Conservation (phyloP, 2,888 invertebrate genomes). For the Tenthredo amoena region DNA sequence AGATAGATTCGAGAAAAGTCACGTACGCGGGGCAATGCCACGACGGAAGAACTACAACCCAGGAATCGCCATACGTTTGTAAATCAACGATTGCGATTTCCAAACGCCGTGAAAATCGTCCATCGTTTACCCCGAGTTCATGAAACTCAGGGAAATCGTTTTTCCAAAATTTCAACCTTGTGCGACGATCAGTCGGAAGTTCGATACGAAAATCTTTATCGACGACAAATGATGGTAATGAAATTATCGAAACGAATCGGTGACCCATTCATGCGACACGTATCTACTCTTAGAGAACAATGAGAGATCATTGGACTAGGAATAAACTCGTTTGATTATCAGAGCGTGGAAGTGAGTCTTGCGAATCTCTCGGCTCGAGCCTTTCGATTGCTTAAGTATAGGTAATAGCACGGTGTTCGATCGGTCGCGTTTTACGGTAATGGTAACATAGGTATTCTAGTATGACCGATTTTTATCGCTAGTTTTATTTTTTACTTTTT, state of each 20-base stretch:
- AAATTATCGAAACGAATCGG: not conserved
- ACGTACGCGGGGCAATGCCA: not conserved
- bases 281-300: not conserved
- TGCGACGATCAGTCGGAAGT: no score
- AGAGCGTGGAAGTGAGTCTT: constrained; percentile 38
- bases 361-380: not conserved
- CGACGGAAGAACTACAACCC: not conserved
- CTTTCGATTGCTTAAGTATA: not conserved
- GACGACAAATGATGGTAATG: not conserved
- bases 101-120: not conserved
- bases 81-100: not conserved
- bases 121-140: not conserved
- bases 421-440: not conserved
- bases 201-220: no score
- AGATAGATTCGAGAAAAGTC: not conserved
- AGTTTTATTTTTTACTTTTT: not conserved
- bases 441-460: not conserved
- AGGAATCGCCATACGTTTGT: not conserved
- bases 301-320: constrained; percentile 30
- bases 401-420: not conserved
- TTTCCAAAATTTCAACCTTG: no score
- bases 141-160: not conserved
- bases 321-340: constrained; percentile 36
- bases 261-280: constrained; percentile 1
- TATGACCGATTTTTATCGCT: not conserved